Percentiles rank a stretch among this genome's conserved stretches.
Evolutionary conservation across 2,888 invertebrate species (phyloP).

Genomic region (Acanthosepion lycidas): DNA sequence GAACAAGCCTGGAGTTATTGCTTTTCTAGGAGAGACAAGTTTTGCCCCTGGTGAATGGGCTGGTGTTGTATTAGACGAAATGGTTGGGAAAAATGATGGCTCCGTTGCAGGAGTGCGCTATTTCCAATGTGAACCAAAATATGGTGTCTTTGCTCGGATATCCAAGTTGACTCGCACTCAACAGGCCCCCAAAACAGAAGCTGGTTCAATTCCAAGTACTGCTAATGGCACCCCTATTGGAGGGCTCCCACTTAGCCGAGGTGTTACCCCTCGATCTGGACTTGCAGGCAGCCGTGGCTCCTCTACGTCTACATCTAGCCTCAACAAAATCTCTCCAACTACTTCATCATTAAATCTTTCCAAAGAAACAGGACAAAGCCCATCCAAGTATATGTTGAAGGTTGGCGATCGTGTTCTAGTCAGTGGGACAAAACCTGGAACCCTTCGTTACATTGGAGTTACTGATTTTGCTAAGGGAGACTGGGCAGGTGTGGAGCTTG

Average conservation of each 20-base stretch:
- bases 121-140: slow-evolving; percentile 74
- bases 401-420: slow-evolving; percentile 73
- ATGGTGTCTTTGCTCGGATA: slow-evolving; percentile 77
- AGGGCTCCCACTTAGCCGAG: slow-evolving; percentile 37
- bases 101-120: slow-evolving; percentile 73
- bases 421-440: slow-evolving; percentile 83
- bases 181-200: background rate
- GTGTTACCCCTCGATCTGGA: slow-evolving; percentile 53
- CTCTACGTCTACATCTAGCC: slow-evolving; percentile 54
- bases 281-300: slow-evolving; percentile 54
- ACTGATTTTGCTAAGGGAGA: slow-evolving; percentile 94
- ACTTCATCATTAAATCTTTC: slow-evolving; percentile 44
- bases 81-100: slow-evolving; percentile 75
- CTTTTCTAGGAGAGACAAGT: slow-evolving; percentile 74
- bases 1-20: slow-evolving; percentile 73
- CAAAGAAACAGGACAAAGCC: slow-evolving; percentile 47
- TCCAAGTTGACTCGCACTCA: slow-evolving; percentile 81
- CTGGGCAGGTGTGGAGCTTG: slow-evolving; percentile 96
- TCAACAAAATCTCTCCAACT: slow-evolving; percentile 55
- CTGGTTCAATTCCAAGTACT: background rate
- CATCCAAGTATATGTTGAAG: slow-evolving; percentile 57
- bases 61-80: slow-evolving; percentile 73
- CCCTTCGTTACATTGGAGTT: slow-evolving; percentile 87
- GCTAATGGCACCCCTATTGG: slow-evolving; percentile 44
- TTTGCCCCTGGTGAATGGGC: slow-evolving; percentile 75